Base-by-base conservation (phyloP, 2,888 invertebrate genomes). In the Spodoptera littoralis region DNA sequence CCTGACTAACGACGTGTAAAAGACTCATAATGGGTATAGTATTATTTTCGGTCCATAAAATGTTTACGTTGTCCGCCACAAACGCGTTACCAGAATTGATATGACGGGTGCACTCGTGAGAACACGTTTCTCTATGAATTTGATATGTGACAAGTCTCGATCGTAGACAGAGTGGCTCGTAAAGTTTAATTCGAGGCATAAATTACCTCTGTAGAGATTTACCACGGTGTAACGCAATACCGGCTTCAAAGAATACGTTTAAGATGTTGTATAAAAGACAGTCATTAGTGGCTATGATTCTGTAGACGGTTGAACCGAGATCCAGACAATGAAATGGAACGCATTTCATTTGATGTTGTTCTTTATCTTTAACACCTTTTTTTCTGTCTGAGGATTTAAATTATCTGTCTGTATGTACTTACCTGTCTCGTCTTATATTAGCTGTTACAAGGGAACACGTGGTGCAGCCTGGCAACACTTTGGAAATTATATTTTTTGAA, bases 151-250 rank as follows among this genome's bases (percentile, higher is more conserved):
- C 90, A 88, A 84, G 84, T 79, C 80, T 70, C 79, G 79, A 79
- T 79, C 84, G 87, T 83, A 92, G 91, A 91, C 91, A 84, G 85
- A 86, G 88, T 84, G 91, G 84, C 89, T 90, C 88, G 88, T 88
- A 89, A 89, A 90, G 66, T 88, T 91, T 89, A 91, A 92, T 92
- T 89, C 86, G 86, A 87, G 78, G 85, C 86, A 91, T 92, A 91
- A 88, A 91, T 91, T 88, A 91, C 88, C 83, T 82, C 84, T 83
- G 85, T 83, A 78, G 82, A 89, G 88, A 88, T 89, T 88, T 88
- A 90, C 85, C 84, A 84, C 84, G 82, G 69, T 86, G 89, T 87
- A 90, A 90, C 85, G 88, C 85, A 88, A 90, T 88, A 88, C 76
- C 59, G 65, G 77, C 63, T 78, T 82, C 82, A 80, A 84, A 89